Evolutionary conservation across 2,113 vertebrate species (phyloP).

Genomic region (Ictidomys tridecemlineatus): DNA sequence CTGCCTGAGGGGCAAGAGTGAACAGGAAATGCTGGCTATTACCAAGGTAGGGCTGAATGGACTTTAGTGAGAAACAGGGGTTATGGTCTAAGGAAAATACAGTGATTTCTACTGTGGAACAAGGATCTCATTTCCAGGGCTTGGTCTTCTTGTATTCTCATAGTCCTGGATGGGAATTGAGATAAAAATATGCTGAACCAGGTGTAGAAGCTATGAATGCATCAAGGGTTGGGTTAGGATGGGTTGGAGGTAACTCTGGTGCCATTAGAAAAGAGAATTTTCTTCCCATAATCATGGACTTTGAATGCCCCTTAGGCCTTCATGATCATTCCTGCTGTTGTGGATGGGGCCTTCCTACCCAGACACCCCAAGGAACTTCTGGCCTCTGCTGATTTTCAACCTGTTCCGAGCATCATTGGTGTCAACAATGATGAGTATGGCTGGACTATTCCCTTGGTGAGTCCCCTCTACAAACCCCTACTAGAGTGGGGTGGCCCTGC

Average conservation of each 20-base stretch:
- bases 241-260: no score
- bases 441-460: conserved; percentile 81
- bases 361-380: conserved; percentile 85
- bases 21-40: no score
- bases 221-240: not conserved
- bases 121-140: not conserved
- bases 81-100: no score
- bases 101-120: not conserved
- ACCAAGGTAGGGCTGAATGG: no score
- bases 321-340: conserved; percentile 63
- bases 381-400: conserved; percentile 84
- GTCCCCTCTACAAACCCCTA: not conserved
- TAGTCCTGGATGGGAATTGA: not conserved
- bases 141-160: not conserved
- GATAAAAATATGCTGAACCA: no score
- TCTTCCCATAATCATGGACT: not conserved
- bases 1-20: no score
- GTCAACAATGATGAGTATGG: conserved; percentile 90
- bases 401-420: conserved; percentile 89
- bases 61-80: no score
- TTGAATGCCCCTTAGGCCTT: conserved; percentile 67
- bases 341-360: conserved; percentile 89
- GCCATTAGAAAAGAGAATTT: not conserved
- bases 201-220: not conserved
- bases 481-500: no score